phyloP scores from a whole-genome alignment of 1,140 invertebrate species.

The Philopotamus ludificatus region DNA sequence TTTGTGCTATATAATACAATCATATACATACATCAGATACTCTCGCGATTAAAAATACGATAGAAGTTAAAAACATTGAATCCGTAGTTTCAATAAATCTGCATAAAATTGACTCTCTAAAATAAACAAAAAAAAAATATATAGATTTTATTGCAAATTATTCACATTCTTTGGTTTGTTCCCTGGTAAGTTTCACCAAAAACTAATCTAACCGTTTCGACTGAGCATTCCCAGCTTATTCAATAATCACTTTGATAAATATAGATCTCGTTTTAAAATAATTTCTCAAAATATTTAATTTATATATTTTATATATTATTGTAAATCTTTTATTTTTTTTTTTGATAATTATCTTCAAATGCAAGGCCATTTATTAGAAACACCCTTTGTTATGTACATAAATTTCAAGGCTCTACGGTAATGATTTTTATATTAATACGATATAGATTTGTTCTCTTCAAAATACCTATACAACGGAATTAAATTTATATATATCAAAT shows the following conservation, averaged over 20 bases:
- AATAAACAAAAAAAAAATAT: not conserved
- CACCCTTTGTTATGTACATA: not conserved
- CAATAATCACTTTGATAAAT: not conserved
- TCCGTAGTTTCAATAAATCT: not conserved
- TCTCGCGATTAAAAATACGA: too few relatives aligned
- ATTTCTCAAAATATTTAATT: not conserved
- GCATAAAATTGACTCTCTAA: not conserved
- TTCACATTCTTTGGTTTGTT: slow-evolving; percentile 25
- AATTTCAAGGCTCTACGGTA: not conserved
- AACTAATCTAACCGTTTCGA: not conserved
- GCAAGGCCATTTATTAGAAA: not conserved
- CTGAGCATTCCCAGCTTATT: not conserved
- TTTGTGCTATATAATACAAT: too few relatives aligned
- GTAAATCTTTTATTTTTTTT: too few relatives aligned
- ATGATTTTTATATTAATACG: too few relatives aligned
- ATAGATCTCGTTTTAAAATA: not conserved
- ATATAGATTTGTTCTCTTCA: too few relatives aligned
- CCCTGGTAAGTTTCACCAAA: slow-evolving; percentile 8
- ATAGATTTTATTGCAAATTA: not conserved
- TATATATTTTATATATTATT: not conserved
- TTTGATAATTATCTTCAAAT: not conserved
- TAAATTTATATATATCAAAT: too few relatives aligned
- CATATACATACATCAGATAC: too few relatives aligned
- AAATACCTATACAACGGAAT: too few relatives aligned
- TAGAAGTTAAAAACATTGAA: too few relatives aligned